Evolutionary conservation across 1,140 invertebrate species (phyloP).

Genomic region (Drosophila sp.): DNA sequence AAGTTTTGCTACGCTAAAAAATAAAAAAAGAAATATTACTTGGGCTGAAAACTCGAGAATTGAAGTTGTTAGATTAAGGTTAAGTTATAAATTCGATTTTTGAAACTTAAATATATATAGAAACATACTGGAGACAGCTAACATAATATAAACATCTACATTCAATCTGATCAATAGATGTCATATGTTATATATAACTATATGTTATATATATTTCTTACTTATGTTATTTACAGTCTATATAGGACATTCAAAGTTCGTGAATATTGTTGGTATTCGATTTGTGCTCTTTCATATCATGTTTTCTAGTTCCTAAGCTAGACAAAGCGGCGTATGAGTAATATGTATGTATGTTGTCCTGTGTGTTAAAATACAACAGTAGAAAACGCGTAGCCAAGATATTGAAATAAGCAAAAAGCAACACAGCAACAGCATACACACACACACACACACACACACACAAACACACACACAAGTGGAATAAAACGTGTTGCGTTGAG

Average conservation of each 20-base stretch:
- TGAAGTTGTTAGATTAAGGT: too few species aligned
- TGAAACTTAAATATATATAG: too few species aligned
- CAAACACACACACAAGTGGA: conserved; percentile 10
- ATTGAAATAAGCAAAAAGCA: conserved; percentile 75
- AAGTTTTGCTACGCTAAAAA: too few species aligned
- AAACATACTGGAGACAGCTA: too few species aligned
- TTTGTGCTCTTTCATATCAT: conserved; percentile 22
- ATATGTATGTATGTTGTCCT: conserved; percentile 44
- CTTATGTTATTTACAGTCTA: too few species aligned
- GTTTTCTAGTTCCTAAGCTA: conserved; percentile 29
- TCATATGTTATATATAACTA: too few species aligned
- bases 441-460: conserved; percentile 22
- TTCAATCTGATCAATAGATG: too few species aligned
- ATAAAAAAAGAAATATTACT: too few species aligned
- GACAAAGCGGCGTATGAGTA: conserved; percentile 73
- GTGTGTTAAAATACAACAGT: conserved; percentile 1
- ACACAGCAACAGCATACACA: conserved; percentile 15
- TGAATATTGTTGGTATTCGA: not conserved
- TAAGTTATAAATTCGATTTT: too few species aligned
- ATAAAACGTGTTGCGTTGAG: conserved; percentile 47
- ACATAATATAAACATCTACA: too few species aligned
- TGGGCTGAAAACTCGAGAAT: too few species aligned
- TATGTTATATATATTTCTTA: too few species aligned
- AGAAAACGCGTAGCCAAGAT: conserved; percentile 54
- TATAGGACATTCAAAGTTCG: conserved; percentile 20